These are phyloP conservation scores for Nebria salina DNA, from an alignment of 2,888 invertebrate species.

Conservation along the genomic window DNA sequence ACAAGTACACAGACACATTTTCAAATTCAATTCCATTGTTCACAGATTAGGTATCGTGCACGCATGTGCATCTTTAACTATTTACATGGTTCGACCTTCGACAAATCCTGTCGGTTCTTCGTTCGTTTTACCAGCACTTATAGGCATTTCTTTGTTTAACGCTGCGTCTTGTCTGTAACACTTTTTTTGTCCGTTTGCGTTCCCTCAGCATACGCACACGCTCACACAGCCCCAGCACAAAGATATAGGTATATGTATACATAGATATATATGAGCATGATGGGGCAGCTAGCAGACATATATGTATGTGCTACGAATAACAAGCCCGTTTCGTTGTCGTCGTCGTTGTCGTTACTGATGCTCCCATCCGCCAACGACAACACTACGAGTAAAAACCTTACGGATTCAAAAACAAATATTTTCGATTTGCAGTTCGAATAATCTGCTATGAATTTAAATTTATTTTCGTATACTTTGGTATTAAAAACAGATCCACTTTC, in stretches of 20 bases:
- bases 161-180: slow-evolving; percentile 29
- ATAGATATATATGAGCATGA: neutral
- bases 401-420: neutral
- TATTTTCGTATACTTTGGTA: too few relatives aligned
- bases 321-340: neutral
- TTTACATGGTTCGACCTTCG: slow-evolving; percentile 50
- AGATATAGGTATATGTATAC: slow-evolving; percentile 9
- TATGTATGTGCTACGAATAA: slow-evolving; percentile 14
- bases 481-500: too few relatives aligned
- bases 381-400: neutral
- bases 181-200: slow-evolving; percentile 25
- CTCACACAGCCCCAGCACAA: neutral
- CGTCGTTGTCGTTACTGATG: neutral
- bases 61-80: slow-evolving; percentile 16
- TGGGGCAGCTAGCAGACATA: neutral
- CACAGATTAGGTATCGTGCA: slow-evolving; percentile 3
- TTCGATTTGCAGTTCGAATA: too few relatives aligned
- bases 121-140: slow-evolving; percentile 25
- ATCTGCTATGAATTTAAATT: too few relatives aligned
- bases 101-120: slow-evolving; percentile 50
- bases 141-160: slow-evolving; percentile 41
- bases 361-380: slow-evolving; percentile 1
- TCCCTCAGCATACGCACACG: slow-evolving; percentile 2
- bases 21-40: neutral
- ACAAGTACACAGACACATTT: neutral